Conservation (phyloP, 92 coral and sea anemone species). For the Palythoa caribaeorum region DNA sequence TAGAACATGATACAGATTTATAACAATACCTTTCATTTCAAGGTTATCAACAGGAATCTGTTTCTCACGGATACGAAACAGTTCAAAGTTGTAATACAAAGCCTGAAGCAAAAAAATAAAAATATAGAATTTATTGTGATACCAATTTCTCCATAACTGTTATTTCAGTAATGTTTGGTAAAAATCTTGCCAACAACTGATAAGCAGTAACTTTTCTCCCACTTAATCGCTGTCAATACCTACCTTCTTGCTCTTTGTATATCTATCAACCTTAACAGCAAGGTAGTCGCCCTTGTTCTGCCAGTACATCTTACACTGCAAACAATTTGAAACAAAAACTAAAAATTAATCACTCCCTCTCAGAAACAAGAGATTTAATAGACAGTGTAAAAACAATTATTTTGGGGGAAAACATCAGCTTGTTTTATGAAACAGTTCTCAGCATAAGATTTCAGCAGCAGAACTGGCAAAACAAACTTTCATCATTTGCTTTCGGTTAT, state of each 20-base stretch:
- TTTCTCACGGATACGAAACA: constrained; percentile 92
- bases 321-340: neutral
- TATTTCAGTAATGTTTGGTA: too few relatives aligned
- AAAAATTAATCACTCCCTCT: neutral
- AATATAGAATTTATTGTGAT: too few relatives aligned
- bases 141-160: neutral
- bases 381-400: neutral
- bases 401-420: constrained; percentile 16
- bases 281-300: constrained; percentile 97
- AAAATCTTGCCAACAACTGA: too few relatives aligned
- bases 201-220: too few relatives aligned
- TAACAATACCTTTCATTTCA: constrained; percentile 91
- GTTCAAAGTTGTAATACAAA: constrained; percentile 94
- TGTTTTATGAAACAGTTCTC: constrained; percentile 60
- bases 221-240: neutral
- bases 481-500: constrained; percentile 59
- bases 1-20: neutral
- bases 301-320: constrained; percentile 97
- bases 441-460: constrained; percentile 86
- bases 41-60: constrained; percentile 97
- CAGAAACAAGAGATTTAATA: neutral
- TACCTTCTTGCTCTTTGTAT: constrained; percentile 94
- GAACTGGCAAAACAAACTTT: constrained; percentile 86
- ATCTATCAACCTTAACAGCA: constrained; percentile 93
- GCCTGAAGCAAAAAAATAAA: constrained; percentile 63